Evolutionary conservation across 2,888 invertebrate genomes (phyloP), one percentile per base, ranked within the genome.

Genomic region (Drosophila parthenogenetica): DNA sequence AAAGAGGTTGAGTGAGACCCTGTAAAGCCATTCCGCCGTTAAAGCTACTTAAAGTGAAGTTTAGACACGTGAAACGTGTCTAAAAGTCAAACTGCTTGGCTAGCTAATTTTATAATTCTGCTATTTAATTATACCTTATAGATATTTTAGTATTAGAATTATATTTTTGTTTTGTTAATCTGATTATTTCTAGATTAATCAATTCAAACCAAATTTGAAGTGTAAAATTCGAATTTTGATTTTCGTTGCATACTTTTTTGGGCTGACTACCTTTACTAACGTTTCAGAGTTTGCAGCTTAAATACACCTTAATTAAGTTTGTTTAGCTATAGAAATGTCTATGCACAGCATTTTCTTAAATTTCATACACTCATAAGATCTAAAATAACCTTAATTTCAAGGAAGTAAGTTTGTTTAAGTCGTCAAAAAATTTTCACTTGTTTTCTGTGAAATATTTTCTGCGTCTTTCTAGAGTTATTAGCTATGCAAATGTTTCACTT

Each of bases 401-500:
- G 29, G 14, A 11, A 14, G 10, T 11, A 45, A 10, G 7, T 35
- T 10, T 14, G 3, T 13, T 19, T 17, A n/a, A 39, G 19, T 2
- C 19, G 19, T 19, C 10, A 22, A 17, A 16, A 53, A 45, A 13
- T n/a, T 22, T 11, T 16, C 22, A 29, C 39, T 35, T 49, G 35
- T 54, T 64, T 29, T 11, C 54, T 35, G 25, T 25, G 17, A 54
- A 54, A 40, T 51, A 43, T 57, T 57, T 53, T 7, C 17, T 10
- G 25, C 45, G 60, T 50, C 19, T 43, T 25, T 17, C 46, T 45
- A 43, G 25, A 45, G 50, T 71, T 75, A 59, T 75, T 57, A 76
- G 68, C 49, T 73, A 76, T 76, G 72, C 69, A 76, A 72, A 76
- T 72, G 65, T 59, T 63, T 73, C 8, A 65, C 73, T 67, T 73